Base-by-base conservation (phyloP, 1,140 invertebrate species). In the Calycopis cecrops region DNA sequence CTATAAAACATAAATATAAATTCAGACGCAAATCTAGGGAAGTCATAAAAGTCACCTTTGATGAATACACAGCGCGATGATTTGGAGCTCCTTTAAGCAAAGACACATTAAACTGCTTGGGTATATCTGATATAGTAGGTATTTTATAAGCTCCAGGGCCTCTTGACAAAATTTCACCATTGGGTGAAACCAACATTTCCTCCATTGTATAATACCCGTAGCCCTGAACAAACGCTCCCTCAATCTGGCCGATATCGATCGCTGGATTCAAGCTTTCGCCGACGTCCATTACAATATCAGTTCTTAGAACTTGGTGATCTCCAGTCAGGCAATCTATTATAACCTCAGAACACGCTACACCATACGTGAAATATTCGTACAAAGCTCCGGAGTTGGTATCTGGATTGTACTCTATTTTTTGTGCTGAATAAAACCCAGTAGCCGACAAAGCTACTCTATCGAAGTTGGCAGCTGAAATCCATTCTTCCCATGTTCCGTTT, bases 251-350 rank as follows among this genome's bases (percentile, higher is more conserved):
- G 63, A 93, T 91, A 69, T 93, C 92, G 60, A 93, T 91, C 1
- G 92, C 91, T 14, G 92, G 92, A 70, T 93, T 93, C 37, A 93
- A 69, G 69, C 91, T 92, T 60, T 91, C 88, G 8, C 92, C 92
- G 38, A 93, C 73, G 73, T 93, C 92, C 92, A 93, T 93, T 1
- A 93, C 91, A 57, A 93, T 93, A 63, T 93, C 92, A 11, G 91
- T 91, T 63, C 89, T 80, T 10, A 93, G 62, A 3, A 93, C 88
- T 83, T 92, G 77, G 68, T 91, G 89, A 60, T 91, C 89, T 4
- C 90, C 90, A 12, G 90, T 91, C 34, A 91, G 71, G 62, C 89
- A 90, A 71, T 91, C 90, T 1, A 91, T 79, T 63, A 91, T 86
- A 34, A 91, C 90, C 71, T 90, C 89, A 7, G 89, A 88, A 56